Evolutionary conservation across 2,888 invertebrate genomes (phyloP), one percentile per base, ranked within the genome.

Genomic region (Pherbina coryleti): DNA sequence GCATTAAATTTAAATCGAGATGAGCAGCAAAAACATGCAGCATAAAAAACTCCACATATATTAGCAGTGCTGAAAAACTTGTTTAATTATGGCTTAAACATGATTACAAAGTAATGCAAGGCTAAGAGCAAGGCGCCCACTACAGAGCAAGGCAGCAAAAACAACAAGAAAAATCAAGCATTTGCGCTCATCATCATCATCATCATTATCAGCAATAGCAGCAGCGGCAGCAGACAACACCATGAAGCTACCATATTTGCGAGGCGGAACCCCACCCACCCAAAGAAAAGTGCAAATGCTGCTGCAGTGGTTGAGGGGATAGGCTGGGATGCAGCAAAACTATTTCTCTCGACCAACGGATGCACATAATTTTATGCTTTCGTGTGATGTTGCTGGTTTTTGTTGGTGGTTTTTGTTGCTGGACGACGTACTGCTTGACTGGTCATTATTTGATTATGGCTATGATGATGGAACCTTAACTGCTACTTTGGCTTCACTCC

Each of bases 231-330:
- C 73, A 62, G 76, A 76, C 78, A 66, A 9, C 28, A 19, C 51
- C 64, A 66, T 69, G 76, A 51, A 28, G 79, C 78, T 76, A 74
- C 77, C 74, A 78, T 57, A 57, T 75, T 60, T 25, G 62, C 44
- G 53, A 75, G 78, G 78, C 78, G 78, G 71, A 51, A 78, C 66
- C 76, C 53, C 78, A 79, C 53, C 78, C 78, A 79, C 76, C 76
- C 74, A 76, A 62, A 53, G 60, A 73, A 34, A 25, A 22, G 57
- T n/a, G 31, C 37, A 17, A 14, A 51, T n/a, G 44, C n/a, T 11
- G 9, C 22, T 28, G 37, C 14, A 17, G 28, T 3, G 57, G 7
- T n/a, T 8, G 3, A 11, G 3, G 25, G 22, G n/a, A n/a, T 5
- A 22, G 62, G 44, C 9, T 64, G 51, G 3, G 14, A 28, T 28